Percentiles rank a stretch among this genome's conserved stretches.
These are phyloP conservation scores for Drosophila silvestris DNA, from an alignment of 2,888 invertebrate species.

Conservation along the genomic window DNA sequence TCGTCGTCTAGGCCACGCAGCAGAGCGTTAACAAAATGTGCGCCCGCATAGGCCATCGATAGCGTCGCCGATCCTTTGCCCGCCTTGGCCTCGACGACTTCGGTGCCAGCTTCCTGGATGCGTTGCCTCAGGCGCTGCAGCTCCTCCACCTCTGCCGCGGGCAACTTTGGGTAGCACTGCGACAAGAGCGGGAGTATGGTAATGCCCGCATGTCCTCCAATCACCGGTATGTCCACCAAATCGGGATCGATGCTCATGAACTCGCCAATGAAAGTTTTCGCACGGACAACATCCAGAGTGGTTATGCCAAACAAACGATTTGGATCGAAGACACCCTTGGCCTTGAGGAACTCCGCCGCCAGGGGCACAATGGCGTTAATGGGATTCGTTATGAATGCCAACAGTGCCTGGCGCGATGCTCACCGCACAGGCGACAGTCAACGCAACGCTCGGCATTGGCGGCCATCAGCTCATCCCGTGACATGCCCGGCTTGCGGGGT, in stretches of 20 bases:
- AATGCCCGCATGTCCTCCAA: conserved; percentile 98
- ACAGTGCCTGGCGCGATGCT: conserved; percentile 93
- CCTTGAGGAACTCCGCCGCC: conserved; percentile 94
- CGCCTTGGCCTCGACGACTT: conserved; percentile 94
- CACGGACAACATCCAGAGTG: conserved; percentile 97
- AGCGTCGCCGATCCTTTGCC: conserved; percentile 98
- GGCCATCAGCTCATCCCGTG: conserved; percentile 97
- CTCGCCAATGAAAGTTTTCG: conserved; percentile 96
- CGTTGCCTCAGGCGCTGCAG: conserved; percentile 89
- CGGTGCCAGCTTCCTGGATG: conserved; percentile 98
- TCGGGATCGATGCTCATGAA: conserved; percentile 93
- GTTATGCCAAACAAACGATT: conserved; percentile 97
- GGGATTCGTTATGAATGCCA: conserved; percentile 98
- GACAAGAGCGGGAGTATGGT: conserved; percentile 98
- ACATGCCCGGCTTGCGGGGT: conserved; percentile 98
- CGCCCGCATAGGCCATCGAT: conserved; percentile 98
- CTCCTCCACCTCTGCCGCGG: conserved; percentile 91
- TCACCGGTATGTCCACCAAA: conserved; percentile 93
- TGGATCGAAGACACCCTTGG: conserved; percentile 91
- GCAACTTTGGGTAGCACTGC: conserved; percentile 92
- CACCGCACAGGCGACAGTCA: conserved; percentile 91
- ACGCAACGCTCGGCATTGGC: conserved; percentile 97
- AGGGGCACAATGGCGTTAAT: conserved; percentile 99
- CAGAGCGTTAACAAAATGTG: conserved; percentile 92
- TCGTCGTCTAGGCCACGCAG: conserved; percentile 91